Evolutionary conservation across 2,888 invertebrate species (phyloP), one percentile per base, ranked within the genome.

Genomic region (Malthinus flaveolus): DNA sequence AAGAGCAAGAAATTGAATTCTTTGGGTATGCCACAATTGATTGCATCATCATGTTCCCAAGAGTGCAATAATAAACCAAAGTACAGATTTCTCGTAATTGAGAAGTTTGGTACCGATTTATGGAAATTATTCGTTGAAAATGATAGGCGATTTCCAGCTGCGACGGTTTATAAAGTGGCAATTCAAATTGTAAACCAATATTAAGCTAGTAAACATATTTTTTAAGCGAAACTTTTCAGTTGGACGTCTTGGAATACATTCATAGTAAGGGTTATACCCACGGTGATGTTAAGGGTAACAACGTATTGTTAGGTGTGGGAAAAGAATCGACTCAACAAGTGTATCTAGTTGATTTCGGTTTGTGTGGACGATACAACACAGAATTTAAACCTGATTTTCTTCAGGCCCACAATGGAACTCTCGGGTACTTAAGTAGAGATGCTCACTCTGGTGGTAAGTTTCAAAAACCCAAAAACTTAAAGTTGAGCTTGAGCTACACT

Each of bases 341-440:
- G 0, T 96, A 89, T 78, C 81, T 99, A 7, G 91, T 98, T 0
- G 98, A 99, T 81, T 99, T 90, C 79, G 98, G 98, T 0, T 81
- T 98, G 35, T 96, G 95, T 0, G 85, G 87, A 9, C 87, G 87
- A 65, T 90, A 86, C 66, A 85, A 84, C 1, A 88, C 87, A 0
- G 73, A 68, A 4, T 95, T 91, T 75, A 93, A 92, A 75, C 88
- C 90, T 0, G 93, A 97, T 79, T 91, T 93, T 0, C 92, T 92
- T 69, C 90, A 89, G 75, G 95, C 95, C 61, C 97, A 99, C 75
- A 93, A 99, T 78, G 99, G 99, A 0, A 99, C 99, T 0, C 90
- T 97, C 60, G 96, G 98, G 73, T 99, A 95, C 75, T 93, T 96
- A 0, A 97, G 97, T 66, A 82, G 94, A 59, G 99, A 99, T 83